Evolutionary conservation across 2,888 invertebrate genomes (phyloP).

Genomic region (Tinea pellionella): DNA sequence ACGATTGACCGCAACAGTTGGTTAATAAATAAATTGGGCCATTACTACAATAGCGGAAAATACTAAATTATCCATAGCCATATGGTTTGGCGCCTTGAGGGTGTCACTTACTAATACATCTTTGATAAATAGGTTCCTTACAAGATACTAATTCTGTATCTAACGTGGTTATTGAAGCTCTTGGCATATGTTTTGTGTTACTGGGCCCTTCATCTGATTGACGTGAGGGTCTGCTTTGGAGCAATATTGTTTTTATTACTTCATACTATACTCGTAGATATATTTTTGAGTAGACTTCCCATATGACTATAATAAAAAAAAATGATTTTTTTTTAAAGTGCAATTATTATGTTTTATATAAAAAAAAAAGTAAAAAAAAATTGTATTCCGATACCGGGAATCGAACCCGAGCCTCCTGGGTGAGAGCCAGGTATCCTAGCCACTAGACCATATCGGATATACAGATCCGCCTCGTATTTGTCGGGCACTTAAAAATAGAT

Average conservation of each 20-base stretch:
- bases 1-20: not conserved
- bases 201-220: conserved; percentile 53
- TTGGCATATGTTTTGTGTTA: conserved; percentile 57
- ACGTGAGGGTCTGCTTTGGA: conserved; percentile 42
- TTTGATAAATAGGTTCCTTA: conserved; percentile 19
- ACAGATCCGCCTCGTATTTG: not conserved
- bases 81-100: conserved; percentile 45
- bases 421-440: conserved; percentile 59
- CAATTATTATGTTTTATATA: too few relatives aligned
- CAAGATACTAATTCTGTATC: conserved; percentile 4
- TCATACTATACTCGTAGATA: too few relatives aligned
- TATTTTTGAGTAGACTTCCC: too few relatives aligned
- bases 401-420: conserved; percentile 57
- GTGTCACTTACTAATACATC: conserved; percentile 57
- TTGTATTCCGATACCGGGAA: conserved; percentile 34
- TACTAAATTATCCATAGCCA: conserved; percentile 25
- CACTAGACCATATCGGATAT: conserved; percentile 60
- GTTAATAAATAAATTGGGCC: conserved; percentile 10
- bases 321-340: too few relatives aligned
- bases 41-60: conserved; percentile 4
- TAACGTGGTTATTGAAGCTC: conserved; percentile 15
- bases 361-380: conserved; percentile 7
- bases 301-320: too few relatives aligned
- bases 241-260: not conserved
- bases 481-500: not conserved